Evolutionary conservation across 1,140 invertebrate genomes (phyloP), one percentile per base, ranked within the genome.

Genomic region (Apis florea): DNA sequence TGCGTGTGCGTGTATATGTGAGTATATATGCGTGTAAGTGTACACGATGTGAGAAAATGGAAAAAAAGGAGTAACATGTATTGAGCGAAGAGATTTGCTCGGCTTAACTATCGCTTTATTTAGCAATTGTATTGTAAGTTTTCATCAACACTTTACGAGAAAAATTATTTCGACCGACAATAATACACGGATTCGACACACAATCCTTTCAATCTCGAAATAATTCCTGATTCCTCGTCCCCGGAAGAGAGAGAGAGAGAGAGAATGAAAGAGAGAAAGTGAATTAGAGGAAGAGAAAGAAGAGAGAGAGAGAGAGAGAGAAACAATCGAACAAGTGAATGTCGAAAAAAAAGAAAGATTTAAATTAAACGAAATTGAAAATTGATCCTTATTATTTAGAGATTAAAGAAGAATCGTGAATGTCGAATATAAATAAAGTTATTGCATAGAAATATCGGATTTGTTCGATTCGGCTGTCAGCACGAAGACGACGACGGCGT

Each of bases 401-500:
- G 74, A 81, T 66, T n/a, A 56, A 72, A 67, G 59, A 63, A 51
- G 58, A 78, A 83, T 83, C 84, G 66, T 83, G 75, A 83, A 53
- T n/a, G 47, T 61, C 68, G 31, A 79, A 75, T 74, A 69, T 53
- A 24, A 40, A 64, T 70, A 40, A 40, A 56, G 31, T 72, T 66
- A 81, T 76, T 73, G 63, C 72, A 86, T 83, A 56, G 71, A 78
- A 83, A 40, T 40, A 40, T 87, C 75, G 66, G 80, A 83, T 68
- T n/a, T 72, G 75, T 79, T 85, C 84, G 77, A 84, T 87, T 87
- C 74, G 70, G 83, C 80, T 85, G 84, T 74, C 87, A 83, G 81
- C 83, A 85, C 87, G 84, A 85, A 77, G 87, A 88, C 81, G 86
- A 88, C 87, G 87, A 86, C 75, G 86, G 85, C 91, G 89, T 86